A percentile compares a stretch with the other conserved stretches of the same genome.
Conservation (phyloP, 2,888 invertebrate species). For the Archaeoteleia sp. region DNA sequence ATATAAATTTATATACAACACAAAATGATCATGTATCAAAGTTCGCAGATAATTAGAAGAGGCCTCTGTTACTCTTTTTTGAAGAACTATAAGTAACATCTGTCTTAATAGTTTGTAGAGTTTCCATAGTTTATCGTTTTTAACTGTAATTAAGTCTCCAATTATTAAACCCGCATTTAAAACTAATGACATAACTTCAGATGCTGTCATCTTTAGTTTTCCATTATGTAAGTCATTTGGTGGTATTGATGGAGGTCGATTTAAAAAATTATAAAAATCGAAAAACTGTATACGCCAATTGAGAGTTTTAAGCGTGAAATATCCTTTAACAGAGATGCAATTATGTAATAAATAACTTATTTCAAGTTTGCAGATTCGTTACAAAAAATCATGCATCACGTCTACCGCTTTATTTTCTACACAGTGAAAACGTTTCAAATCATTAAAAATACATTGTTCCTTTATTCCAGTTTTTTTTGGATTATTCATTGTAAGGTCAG, state of each 20-base stretch:
- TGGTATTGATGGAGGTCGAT: background rate
- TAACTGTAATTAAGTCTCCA: background rate
- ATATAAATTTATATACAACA: too few relatives aligned
- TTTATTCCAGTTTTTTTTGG: slow-evolving; percentile 15
- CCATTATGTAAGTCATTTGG: background rate
- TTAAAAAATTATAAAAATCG: background rate
- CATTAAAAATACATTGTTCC: slow-evolving; percentile 11
- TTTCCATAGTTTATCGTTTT: background rate
- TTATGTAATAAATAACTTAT: too few relatives aligned
- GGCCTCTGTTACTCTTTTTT: background rate
- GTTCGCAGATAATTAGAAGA: too few relatives aligned
- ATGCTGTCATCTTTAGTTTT: background rate
- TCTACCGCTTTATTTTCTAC: slow-evolving; percentile 13
- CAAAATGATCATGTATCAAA: too few relatives aligned
- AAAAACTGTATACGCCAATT: background rate
- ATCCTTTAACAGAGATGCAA: background rate
- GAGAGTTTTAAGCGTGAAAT: background rate
- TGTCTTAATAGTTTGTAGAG: background rate
- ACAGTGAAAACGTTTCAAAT: slow-evolving; percentile 8
- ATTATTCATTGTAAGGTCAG: slow-evolving; percentile 1
- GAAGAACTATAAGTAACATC: slow-evolving; percentile 1
- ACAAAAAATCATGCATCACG: background rate
- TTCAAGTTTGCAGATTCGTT: too few relatives aligned
- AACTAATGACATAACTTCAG: background rate
- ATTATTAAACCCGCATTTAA: background rate